Conservation (phyloP, 2,888 invertebrate species). For the Synanthedon formicaeformis region DNA sequence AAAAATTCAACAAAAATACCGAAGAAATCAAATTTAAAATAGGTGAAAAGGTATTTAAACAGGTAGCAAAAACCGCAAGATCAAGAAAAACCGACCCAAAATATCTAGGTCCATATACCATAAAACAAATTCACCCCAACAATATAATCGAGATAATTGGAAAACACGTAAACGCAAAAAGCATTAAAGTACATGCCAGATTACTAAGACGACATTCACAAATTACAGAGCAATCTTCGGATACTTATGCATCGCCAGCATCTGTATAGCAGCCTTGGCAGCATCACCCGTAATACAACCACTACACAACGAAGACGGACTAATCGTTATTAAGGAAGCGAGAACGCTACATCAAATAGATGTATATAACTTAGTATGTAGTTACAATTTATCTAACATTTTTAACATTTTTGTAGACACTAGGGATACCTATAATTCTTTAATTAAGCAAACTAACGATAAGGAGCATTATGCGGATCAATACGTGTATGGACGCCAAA, state of each 20-base stretch:
- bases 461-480: too few relatives aligned
- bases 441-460: too few relatives aligned
- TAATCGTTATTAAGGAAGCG: constrained; percentile 13
- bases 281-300: neutral
- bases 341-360: constrained; percentile 7
- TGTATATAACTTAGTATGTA: constrained; percentile 7
- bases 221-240: too few relatives aligned
- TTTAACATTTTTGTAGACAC: too few relatives aligned
- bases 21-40: constrained; percentile 5
- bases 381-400: too few relatives aligned
- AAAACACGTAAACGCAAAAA: neutral
- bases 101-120: neutral
- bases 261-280: too few relatives aligned
- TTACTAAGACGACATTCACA: too few relatives aligned
- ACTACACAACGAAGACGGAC: constrained; percentile 14
- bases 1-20: constrained; percentile 1
- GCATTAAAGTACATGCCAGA: too few relatives aligned
- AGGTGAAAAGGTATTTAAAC: constrained; percentile 8
- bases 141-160: constrained; percentile 17
- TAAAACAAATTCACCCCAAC: constrained; percentile 3
- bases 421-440: too few relatives aligned
- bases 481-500: too few relatives aligned
- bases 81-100: constrained; percentile 2
- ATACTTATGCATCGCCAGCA: constrained; percentile 3
- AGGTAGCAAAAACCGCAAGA: constrained; percentile 7